phyloP scores from a whole-genome alignment of 2,113 vertebrate species.

The Montifringilla adamsi region DNA sequence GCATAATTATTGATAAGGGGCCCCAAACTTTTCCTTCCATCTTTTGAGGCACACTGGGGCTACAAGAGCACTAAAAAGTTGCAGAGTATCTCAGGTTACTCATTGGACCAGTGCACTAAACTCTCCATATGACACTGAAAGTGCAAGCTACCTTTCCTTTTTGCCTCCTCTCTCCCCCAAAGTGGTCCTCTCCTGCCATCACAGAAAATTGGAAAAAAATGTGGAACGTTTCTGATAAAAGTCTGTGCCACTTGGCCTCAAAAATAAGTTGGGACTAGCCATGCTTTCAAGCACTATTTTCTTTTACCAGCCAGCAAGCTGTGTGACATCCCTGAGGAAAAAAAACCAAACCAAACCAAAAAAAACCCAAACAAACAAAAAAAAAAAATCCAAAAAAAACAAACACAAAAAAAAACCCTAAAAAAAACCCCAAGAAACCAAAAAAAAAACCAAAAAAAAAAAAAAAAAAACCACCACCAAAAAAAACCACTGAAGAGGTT shows the following conservation, averaged over 20 bases:
- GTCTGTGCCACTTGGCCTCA: fast-evolving
- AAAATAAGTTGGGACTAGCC: background rate
- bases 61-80: background rate
- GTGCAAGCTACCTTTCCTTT: background rate
- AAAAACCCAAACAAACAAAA: no score
- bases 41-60: background rate
- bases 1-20: background rate
- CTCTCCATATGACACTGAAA: background rate
- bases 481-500: background rate
- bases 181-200: background rate
- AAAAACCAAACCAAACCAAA: background rate
- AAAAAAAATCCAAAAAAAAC: no score
- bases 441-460: background rate
- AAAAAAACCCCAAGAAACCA: no score
- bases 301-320: background rate
- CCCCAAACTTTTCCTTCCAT: background rate
- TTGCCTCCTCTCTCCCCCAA: background rate
- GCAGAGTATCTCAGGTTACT: background rate
- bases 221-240: background rate
- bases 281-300: background rate
- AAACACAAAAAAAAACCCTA: background rate
- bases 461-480: background rate
- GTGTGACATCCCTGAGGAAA: background rate
- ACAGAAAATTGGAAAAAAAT: background rate
- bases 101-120: fast-evolving